Conservation (phyloP, 1,140 invertebrate genomes). For the Atopsyche davidsoni region DNA sequence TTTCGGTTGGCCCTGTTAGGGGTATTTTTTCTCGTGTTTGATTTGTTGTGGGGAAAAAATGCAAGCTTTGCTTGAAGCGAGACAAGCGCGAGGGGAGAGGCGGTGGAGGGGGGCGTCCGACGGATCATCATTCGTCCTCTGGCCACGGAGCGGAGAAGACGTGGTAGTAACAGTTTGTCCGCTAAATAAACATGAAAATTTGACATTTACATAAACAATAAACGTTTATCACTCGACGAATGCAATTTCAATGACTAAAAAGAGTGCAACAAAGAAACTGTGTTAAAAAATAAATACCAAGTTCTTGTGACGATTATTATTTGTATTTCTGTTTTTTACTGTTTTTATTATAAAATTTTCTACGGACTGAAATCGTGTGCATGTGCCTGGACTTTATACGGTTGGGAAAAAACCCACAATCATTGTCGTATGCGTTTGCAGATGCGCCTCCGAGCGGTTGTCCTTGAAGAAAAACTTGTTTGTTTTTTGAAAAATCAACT, state of each 20-base stretch:
- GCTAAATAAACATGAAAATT: conserved; percentile 15
- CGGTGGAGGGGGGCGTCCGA: conserved; percentile 6
- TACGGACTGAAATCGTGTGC: neutral
- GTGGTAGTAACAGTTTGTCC: conserved; percentile 3
- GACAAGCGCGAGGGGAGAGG: conserved; percentile 7
- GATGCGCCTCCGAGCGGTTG: too few species aligned
- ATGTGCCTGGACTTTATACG: too few species aligned
- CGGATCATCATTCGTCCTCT: conserved; percentile 19
- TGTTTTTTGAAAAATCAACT: too few species aligned
- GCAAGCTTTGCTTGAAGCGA: conserved; percentile 14
- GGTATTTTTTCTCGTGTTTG: conserved; percentile 18
- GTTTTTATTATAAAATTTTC: neutral
- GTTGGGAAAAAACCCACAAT: too few species aligned
- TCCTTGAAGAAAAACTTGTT: too few species aligned
- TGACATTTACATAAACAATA: neutral
- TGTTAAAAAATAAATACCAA: too few species aligned
- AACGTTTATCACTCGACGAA: conserved; percentile 1
- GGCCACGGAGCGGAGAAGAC: conserved; percentile 1
- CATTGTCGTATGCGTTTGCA: too few species aligned
- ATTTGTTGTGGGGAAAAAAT: conserved; percentile 16
- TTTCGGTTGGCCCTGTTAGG: neutral
- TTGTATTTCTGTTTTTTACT: too few species aligned
- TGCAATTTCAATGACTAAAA: neutral
- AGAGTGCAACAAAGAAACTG: neutral
- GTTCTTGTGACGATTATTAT: too few species aligned